A percentile compares a stretch with the other conserved stretches of the same genome.
phyloP scores from a whole-genome alignment of 2,888 invertebrate species.

The Miltochrista miniata region DNA sequence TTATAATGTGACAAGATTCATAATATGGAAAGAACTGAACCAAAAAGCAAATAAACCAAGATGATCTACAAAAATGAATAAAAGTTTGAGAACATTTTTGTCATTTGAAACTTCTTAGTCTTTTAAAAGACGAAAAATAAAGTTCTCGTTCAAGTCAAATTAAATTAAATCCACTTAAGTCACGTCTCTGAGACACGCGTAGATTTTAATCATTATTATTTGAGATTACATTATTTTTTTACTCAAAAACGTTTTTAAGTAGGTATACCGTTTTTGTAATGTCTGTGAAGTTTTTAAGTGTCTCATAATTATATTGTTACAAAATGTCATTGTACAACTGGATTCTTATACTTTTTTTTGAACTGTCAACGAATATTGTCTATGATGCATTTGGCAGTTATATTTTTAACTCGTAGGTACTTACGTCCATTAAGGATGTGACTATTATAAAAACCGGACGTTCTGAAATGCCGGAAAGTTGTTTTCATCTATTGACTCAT shows the following conservation, averaged over 20 bases:
- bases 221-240: constrained; percentile 25
- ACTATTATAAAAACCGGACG: too few species aligned
- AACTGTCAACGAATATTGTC: constrained; percentile 20
- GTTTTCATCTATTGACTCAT: too few species aligned
- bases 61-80: constrained; percentile 3
- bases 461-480: too few species aligned
- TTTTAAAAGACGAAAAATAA: constrained; percentile 26
- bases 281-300: constrained; percentile 35
- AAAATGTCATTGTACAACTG: constrained; percentile 20
- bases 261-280: constrained; percentile 25
- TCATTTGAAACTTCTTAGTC: constrained; percentile 27
- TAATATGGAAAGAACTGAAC: too few species aligned
- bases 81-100: constrained; percentile 13
- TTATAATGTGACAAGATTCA: too few species aligned
- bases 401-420: too few species aligned
- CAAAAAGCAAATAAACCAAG: too few species aligned
- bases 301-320: constrained; percentile 30
- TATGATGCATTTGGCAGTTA: too few species aligned
- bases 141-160: constrained; percentile 35
- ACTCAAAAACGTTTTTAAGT: constrained; percentile 15
- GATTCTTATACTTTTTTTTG: constrained; percentile 33
- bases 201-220: constrained; percentile 39
- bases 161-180: constrained; percentile 38
- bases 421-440: too few species aligned
- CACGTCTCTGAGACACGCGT: constrained; percentile 37